Evolutionary conservation across 2,888 invertebrate genomes (phyloP), one percentile per base, ranked within the genome.

Genomic region (Melieria crassipennis): DNA sequence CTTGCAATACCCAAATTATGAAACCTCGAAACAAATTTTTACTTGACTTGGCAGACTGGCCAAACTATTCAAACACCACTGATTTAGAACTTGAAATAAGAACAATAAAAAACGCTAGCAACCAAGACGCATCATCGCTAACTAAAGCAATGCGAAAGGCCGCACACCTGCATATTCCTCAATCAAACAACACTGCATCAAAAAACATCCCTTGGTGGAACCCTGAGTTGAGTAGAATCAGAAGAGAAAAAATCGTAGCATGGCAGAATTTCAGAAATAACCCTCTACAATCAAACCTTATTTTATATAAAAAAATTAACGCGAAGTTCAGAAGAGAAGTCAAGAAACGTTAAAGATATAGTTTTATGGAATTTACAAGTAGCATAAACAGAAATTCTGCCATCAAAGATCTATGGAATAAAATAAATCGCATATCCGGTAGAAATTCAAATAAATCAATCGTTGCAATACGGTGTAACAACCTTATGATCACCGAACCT

Each of bases 311-410:
- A 58, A 69, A 69, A 57, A 7, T 43, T 9, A 69, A 64, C 47
- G 69, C 69, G 7, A 10, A 47, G 48, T 69, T 69, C 13, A 4
- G 30, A 13, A 45, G 47, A 47, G 13, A 63, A 30, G 11, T 61
- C 30, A 65, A 68, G 61, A 61, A 48, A 7, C 13, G 16, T n/a
- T 72, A 67, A 47, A 61, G 30, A 42, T 48, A 30, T 5, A 69
- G 58, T 42, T 65, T 71, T 16, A 45, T 45, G 11, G 56, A 69
- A 57, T 69, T 73, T 45, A 73, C 69, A 4, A 43, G 62, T 13
- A 48, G 65, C 16, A 65, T 73, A 11, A 69, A 66, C 43, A 69
- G 65, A 5, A 60, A 56, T 46, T 67, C 67, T 5, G 13, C 65
- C 13, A 45, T 60, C 3, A 61, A 30, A 13, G 56, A 50, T 30